Percentiles rank a stretch among this genome's conserved stretches.
Evolutionary conservation across 2,797 vertebrate species (phyloP).

Genomic region (Carapus acus): DNA sequence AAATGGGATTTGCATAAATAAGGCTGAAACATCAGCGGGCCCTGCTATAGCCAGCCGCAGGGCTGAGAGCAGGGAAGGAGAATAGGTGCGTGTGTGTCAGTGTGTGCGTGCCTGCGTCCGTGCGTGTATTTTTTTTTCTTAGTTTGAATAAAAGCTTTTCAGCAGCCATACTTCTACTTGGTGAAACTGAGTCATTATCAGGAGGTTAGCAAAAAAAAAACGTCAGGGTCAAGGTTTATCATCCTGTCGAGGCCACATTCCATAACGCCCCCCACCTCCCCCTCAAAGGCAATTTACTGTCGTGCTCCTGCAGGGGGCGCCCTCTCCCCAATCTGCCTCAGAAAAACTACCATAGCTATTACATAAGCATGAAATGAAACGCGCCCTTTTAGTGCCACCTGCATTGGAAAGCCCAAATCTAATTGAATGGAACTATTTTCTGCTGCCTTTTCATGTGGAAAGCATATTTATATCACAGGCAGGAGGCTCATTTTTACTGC

Average conservation of each 20-base stretch:
- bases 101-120: slow-evolving; percentile 20
- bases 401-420: slow-evolving; percentile 51
- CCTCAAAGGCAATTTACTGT: slow-evolving; percentile 41
- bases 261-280: slow-evolving; percentile 26
- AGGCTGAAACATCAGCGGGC: slow-evolving; percentile 68
- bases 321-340: slow-evolving; percentile 23
- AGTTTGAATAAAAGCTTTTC: slow-evolving; percentile 21
- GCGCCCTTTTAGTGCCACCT: slow-evolving; percentile 49
- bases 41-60: slow-evolving; percentile 61
- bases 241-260: slow-evolving; percentile 22
- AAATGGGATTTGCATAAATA: slow-evolving; percentile 79
- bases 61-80: slow-evolving; percentile 49
- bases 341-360: slow-evolving; percentile 44
- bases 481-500: slow-evolving; percentile 47
- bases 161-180: slow-evolving; percentile 11
- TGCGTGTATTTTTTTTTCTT: slow-evolving; percentile 10
- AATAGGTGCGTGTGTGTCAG: slow-evolving; percentile 19
- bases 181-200: no score
- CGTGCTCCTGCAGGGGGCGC: slow-evolving; percentile 48
- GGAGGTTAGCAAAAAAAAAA: slow-evolving; percentile 16
- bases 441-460: slow-evolving; percentile 47
- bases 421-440: slow-evolving; percentile 62
- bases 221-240: slow-evolving; percentile 31
- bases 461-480: slow-evolving; percentile 54
- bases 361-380: slow-evolving; percentile 61